Conservation (phyloP, 2,888 invertebrate species). For the Unio pictorum region DNA sequence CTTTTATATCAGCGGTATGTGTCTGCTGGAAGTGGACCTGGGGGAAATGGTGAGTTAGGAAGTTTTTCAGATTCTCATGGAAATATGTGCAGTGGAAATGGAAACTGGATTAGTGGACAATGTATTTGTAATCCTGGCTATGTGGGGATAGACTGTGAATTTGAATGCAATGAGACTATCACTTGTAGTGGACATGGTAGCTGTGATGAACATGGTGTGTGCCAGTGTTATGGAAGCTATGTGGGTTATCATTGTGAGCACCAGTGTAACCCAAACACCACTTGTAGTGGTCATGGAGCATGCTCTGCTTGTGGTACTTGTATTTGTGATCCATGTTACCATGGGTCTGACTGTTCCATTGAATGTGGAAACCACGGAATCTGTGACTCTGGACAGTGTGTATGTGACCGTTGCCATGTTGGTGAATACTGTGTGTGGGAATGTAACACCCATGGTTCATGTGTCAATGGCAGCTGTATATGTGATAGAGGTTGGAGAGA, state of each 20-base stretch:
- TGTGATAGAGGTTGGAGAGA: constrained; percentile 51
- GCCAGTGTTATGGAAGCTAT: constrained; percentile 42
- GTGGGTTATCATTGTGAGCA: constrained; percentile 52
- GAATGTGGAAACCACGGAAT: constrained; percentile 46
- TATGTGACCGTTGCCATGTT: constrained; percentile 49
- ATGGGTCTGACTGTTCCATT: constrained; percentile 46
- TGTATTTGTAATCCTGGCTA: constrained; percentile 47
- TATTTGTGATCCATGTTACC: constrained; percentile 55
- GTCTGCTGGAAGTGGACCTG: constrained; percentile 23
- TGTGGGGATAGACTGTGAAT: constrained; percentile 53
- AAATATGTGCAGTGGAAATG: constrained; percentile 43
- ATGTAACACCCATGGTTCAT: constrained; percentile 51
- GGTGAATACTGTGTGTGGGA: constrained; percentile 50
- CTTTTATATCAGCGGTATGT: constrained; percentile 31
- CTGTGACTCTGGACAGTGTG: constrained; percentile 45
- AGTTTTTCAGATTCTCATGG: constrained; percentile 21
- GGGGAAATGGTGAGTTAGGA: constrained; percentile 25
- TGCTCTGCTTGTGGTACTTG: constrained; percentile 50
- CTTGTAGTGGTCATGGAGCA: constrained; percentile 50
- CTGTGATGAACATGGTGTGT: constrained; percentile 42
- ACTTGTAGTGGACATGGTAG: constrained; percentile 44
- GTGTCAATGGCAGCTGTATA: constrained; percentile 27
- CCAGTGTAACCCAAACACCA: constrained; percentile 32
- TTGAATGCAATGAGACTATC: constrained; percentile 23
- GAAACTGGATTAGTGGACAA: constrained; percentile 20